Evolutionary conservation across 2,113 vertebrate species (phyloP), one percentile per base, ranked within the genome.

Genomic region (Mus pahari): DNA sequence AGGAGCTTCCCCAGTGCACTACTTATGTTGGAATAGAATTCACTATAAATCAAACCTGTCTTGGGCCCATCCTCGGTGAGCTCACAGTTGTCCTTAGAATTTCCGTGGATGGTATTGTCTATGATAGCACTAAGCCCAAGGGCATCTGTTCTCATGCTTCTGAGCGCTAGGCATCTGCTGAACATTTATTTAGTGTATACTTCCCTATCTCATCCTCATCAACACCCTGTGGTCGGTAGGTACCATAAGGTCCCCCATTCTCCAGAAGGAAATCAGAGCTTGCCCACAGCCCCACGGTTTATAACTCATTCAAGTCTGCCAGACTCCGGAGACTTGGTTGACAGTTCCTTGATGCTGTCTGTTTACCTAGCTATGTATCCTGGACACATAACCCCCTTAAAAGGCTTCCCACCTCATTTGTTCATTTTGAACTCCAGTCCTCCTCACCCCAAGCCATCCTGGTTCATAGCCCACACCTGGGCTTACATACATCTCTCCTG

Each of bases 361-460:
- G 2, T 81, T 93, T 66, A 55, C 50, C 45, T 91, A 42, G 24
- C 62, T 55, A 31, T 62, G 4, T 75, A 22, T 60, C 36, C 70
- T 70, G 45, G 45, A 75, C 36, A 77, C 48, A 1, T 20, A 48
- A 77, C 74, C 33, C 45, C 36, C 53, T 8, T 8, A 39, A 13
- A 13, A 58, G 36, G 5, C 60, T 58, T 48, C 20, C 39, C 24
- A 5, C 36, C 17, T 42, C 71, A 3, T 55, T 78, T 60, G 28
- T 45, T 8, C 10, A 1, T 26, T n/a, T 71, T 39, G 9, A 6
- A 8, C 14, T 39, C 28, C 3, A 31, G 71, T 68, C 53, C 45
- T 89, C 58, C 39, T 12, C 11, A 1, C 3, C 0, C 53, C 1
- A 2, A 22, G 14, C 3, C 33, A 7, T 22, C 20, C 26, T 84